Evolutionary conservation across 2,888 invertebrate species (phyloP).

Genomic region (Alsophila aescularia): DNA sequence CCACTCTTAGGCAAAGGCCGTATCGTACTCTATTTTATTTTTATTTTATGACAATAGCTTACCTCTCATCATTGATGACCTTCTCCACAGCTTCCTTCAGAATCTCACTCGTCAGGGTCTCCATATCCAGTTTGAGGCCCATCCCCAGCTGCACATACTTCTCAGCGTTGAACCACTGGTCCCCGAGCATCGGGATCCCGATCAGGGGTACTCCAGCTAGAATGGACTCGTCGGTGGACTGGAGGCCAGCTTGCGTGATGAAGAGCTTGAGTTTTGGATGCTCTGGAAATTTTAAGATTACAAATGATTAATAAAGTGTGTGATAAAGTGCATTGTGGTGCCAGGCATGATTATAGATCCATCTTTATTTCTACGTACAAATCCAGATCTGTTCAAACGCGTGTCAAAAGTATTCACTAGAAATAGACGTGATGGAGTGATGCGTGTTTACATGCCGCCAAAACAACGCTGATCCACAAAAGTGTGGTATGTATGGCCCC

Average conservation of each 20-base stretch:
- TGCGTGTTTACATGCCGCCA: too few species aligned
- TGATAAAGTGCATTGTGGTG: too few species aligned
- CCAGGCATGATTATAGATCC: too few species aligned
- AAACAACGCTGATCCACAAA: too few species aligned
- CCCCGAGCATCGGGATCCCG: conserved; percentile 57
- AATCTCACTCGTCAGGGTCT: background rate
- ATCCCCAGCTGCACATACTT: conserved; percentile 35
- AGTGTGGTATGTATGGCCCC: too few species aligned
- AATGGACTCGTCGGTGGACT: conserved; percentile 45
- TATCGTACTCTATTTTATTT: too few species aligned
- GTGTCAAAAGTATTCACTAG: too few species aligned
- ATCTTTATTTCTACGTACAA: too few species aligned
- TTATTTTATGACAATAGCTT: too few species aligned
- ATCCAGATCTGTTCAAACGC: too few species aligned
- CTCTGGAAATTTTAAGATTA: conserved; percentile 30
- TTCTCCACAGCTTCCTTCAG: conserved; percentile 5
- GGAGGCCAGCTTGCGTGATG: conserved; percentile 45
- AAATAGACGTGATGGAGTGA: too few species aligned
- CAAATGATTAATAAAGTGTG: background rate
- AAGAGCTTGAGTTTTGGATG: conserved; percentile 44
- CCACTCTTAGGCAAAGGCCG: too few species aligned
- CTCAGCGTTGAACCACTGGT: conserved; percentile 60
- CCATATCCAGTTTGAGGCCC: conserved; percentile 1
- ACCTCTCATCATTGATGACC: conserved; percentile 10
- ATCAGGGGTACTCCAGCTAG: conserved; percentile 57